Evolutionary conservation across 2,888 invertebrate genomes (phyloP), one percentile per base, ranked within the genome.

Genomic region (Leucozona laternaria): DNA sequence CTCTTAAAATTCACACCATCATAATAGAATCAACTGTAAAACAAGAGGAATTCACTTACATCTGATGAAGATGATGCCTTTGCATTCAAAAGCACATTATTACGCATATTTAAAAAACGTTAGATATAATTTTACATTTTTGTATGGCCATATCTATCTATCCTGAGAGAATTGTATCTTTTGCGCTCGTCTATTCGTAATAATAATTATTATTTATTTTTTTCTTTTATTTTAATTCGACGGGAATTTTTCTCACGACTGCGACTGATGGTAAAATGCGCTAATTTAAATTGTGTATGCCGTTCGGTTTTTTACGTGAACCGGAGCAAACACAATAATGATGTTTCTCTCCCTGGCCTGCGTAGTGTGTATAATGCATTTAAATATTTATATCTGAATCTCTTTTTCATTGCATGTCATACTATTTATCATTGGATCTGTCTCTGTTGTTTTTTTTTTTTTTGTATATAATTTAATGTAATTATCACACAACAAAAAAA

Each of bases 221-320:
- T 28, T 22, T 45, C 13, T 48, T 53, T 62, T 53, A 28, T 40
- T 58, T 72, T 57, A 60, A 75, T 60, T 55, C 53, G 45, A 57
- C 8, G n/a, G 66, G 40, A 79, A 70, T 83, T 79, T 83, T 83
- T 83, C 83, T 79, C 83, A 83, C 82, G 81, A 53, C 53, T 82
- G n/a, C n/a, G n/a, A n/a, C n/a, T n/a, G n/a, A n/a, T 28, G 8
- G 8, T 22, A 34, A 58, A 66, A 75, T 70, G 70, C 71, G 82
- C 78, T 72, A 72, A 82, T 82, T 82, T 78, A 77, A 78, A 78
- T 77, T 62, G 25, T 82, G 78, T 34, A 11, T 82, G 82, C 72
- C 78, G 82, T 68, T 82, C 4, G n/a, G 43, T 64, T 37, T 62
- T 34, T 31, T 11, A 48, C 55, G 40, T 57, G 43, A 43, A 62